Conservation (phyloP, 1,140 invertebrate species). For the Schmidtea mediterranea region DNA sequence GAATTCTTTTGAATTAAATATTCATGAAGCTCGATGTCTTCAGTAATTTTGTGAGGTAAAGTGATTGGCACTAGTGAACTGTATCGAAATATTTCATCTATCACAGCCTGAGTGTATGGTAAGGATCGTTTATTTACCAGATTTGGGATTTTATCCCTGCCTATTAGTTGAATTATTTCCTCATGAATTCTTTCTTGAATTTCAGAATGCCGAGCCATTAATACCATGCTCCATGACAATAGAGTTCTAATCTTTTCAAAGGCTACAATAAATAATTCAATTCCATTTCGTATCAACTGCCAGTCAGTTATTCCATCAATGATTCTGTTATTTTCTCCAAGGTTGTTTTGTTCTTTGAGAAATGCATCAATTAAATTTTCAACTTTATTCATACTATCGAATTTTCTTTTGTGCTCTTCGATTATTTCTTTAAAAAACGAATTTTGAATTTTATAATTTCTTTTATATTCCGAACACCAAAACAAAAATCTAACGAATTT, state of each 20-base stretch:
- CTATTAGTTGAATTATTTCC: constrained; percentile 44
- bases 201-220: constrained; percentile 44
- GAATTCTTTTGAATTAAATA: constrained; percentile 21
- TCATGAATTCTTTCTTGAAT: constrained; percentile 49
- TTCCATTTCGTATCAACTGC: constrained; percentile 14
- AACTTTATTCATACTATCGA: no score
- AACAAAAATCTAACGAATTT: no score
- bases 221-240: constrained; percentile 54
- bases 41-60: background rate
- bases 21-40: background rate
- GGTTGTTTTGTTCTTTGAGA: no score
- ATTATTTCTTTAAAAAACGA: no score
- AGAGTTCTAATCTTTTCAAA: constrained; percentile 58
- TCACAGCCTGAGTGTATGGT: constrained; percentile 10
- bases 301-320: constrained; percentile 8
- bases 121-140: constrained; percentile 8
- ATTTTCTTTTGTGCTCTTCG: no score
- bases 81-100: constrained; percentile 10
- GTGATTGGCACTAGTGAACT: background rate
- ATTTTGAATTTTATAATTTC: no score
- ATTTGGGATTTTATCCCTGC: constrained; percentile 4
- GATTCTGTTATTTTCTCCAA: no score
- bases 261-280: constrained; percentile 58
- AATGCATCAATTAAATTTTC: no score
- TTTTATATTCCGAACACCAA: no score